phyloP scores from a whole-genome alignment of 2,888 invertebrate genomes.

The Phyto melanocephala region DNA sequence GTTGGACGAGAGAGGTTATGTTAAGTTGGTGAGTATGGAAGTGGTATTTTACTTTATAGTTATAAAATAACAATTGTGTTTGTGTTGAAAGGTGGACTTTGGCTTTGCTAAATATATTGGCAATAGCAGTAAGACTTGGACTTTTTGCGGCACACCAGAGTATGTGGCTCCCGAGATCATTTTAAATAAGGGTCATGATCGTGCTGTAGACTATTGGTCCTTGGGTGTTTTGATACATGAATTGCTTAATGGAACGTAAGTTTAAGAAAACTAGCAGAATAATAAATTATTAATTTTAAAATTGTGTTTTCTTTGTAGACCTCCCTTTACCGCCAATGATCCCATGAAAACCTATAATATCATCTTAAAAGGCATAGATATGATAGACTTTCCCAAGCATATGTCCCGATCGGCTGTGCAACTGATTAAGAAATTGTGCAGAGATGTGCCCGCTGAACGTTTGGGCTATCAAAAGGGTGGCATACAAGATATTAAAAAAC shows the following conservation, averaged over 20 bases:
- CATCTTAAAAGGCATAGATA: constrained; percentile 94
- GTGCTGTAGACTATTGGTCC: constrained; percentile 97
- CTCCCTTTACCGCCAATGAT: constrained; percentile 93
- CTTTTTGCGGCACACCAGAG: constrained; percentile 97
- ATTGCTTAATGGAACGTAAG: constrained; percentile 90
- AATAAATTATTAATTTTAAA: too few species aligned
- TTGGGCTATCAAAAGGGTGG: constrained; percentile 94
- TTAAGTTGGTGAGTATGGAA: constrained; percentile 86
- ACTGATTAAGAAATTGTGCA: constrained; percentile 91
- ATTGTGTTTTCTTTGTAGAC: too few species aligned
- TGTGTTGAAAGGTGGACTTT: constrained; percentile 86
- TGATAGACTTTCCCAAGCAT: constrained; percentile 89
- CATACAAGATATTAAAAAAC: constrained; percentile 90
- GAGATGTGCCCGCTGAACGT: constrained; percentile 91
- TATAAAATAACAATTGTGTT: background rate
- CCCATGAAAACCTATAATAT: constrained; percentile 97
- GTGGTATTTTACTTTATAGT: too few species aligned
- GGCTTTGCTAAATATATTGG: constrained; percentile 94
- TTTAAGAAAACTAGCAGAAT: constrained; percentile 57
- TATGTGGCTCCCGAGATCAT: constrained; percentile 95
- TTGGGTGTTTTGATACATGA: constrained; percentile 93
- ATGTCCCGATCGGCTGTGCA: constrained; percentile 89
- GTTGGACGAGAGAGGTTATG: constrained; percentile 90
- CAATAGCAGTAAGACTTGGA: constrained; percentile 92
- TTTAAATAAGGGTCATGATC: constrained; percentile 86